Percentiles rank a stretch among this genome's conserved stretches.
Evolutionary conservation across 2,113 vertebrate species (phyloP).

Genomic region (Rafetus swinhoei): DNA sequence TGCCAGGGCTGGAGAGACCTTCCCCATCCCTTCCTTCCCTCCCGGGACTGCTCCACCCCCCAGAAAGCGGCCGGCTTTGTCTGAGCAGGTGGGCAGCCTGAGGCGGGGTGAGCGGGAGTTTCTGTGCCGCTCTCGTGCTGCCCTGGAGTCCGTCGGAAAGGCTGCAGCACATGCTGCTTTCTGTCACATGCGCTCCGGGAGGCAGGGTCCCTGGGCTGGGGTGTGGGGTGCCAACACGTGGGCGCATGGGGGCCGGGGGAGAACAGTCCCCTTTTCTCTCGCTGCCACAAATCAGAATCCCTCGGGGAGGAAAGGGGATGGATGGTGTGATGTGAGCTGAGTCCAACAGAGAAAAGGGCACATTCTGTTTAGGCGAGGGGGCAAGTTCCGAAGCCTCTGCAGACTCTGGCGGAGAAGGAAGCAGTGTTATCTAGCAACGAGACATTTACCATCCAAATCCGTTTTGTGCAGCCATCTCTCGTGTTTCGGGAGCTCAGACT

Average conservation of each 20-base stretch:
- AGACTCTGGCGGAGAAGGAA: background rate
- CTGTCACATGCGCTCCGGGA: background rate
- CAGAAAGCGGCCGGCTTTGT: background rate
- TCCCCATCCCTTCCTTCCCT: background rate
- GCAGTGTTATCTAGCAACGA: background rate
- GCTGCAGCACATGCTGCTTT: background rate
- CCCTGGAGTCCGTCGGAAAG: background rate
- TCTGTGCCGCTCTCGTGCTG: background rate
- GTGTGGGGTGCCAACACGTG: background rate
- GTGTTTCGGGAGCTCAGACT: background rate
- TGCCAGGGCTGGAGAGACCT: too few relatives aligned
- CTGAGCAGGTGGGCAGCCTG: background rate
- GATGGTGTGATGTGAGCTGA: background rate
- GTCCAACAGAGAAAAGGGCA: background rate
- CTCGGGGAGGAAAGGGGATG: background rate
- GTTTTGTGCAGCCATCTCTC: background rate
- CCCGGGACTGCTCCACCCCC: background rate
- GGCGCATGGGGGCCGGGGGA: too few relatives aligned
- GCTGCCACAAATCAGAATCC: background rate
- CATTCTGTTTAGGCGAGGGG: background rate
- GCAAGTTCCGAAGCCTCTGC: background rate
- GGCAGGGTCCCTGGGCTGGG: too few relatives aligned
- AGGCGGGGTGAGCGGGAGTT: too few relatives aligned
- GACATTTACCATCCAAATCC: background rate
- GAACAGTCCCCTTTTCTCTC: background rate